Conservation (phyloP, 2,888 invertebrate genomes). For the Ophion obscuratus region DNA sequence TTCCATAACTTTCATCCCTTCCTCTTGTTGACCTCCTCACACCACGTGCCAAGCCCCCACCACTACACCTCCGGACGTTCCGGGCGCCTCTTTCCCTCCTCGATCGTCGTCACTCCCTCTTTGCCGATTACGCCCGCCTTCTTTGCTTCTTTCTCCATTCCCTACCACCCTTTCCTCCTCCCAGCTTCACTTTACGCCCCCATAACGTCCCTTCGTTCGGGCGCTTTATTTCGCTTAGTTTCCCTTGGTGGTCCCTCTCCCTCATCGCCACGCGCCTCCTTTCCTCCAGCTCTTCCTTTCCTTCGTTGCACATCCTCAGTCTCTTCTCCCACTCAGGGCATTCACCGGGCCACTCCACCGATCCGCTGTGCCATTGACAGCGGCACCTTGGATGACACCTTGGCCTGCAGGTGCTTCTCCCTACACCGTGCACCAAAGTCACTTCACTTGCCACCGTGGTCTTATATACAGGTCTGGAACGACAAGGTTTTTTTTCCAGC, state of each 20-base stretch:
- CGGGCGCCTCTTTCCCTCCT: constrained; percentile 55
- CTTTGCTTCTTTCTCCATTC: constrained; percentile 55
- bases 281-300: constrained; percentile 31
- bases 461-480: background rate
- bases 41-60: constrained; percentile 23
- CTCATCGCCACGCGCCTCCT: constrained; percentile 21
- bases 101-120: constrained; percentile 62
- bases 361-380: constrained; percentile 59
- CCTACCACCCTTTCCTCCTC: constrained; percentile 10
- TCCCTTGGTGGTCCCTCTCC: background rate
- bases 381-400: constrained; percentile 13
- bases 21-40: constrained; percentile 24
- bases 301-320: constrained; percentile 29
- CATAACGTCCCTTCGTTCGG: constrained; percentile 25
- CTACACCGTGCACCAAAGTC: constrained; percentile 32
- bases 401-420: constrained; percentile 49
- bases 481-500: background rate
- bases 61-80: constrained; percentile 1
- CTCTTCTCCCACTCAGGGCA: constrained; percentile 31
- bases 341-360: constrained; percentile 14
- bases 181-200: constrained; percentile 4
- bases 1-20: constrained; percentile 48
- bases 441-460: background rate
- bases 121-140: constrained; percentile 58
- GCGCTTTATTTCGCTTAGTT: constrained; percentile 11